Evolutionary conservation across 2,113 vertebrate species (phyloP), one percentile per base, ranked within the genome.

Genomic region (Notothenia coriiceps): DNA sequence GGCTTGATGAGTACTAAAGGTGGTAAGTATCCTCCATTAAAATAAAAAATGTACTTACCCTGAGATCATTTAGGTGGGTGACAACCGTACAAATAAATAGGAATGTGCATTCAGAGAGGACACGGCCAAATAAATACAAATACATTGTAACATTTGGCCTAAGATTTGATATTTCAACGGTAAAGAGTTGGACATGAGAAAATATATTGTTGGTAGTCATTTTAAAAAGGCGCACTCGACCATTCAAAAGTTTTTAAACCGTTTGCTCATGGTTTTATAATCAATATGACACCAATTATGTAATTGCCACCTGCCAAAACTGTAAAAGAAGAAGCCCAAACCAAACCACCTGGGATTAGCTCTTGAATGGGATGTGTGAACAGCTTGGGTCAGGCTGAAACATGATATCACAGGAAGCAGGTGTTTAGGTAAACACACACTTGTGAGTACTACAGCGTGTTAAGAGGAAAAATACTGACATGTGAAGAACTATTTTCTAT

Each of bases 391-490:
- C 62, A 70, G 56, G 80, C 8, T 10, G 88, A 73, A 89, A 91
- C 62, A 43, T 12, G 73, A 90, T 79, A 60, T 47, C 60, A 64
- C 2, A 10, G 40, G 54, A 87, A 88, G 82, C 77, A 89, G 83
- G 75, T 91, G 85, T 89, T 89, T 85, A 75, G 62, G 76, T 89
- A 91, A 90, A 92, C 85, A 87, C 49, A 66, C 77, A 82, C 76
- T 69, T 70, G 74, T 77, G 75, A 74, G 68, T 79, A 87, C 77
- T 87, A 89, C 88, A 87, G 46, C 79, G 89, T 79, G 86, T 82
- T 52, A 75, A 76, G 52, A 87, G 80, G 86, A 75, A 92, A 91
- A 89, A 65, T 84, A 84, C 70, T 74, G 67, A 83, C 91, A 70
- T 63, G 63, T 35, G 85, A 43, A 43, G 59, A 91, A 61, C 84